phyloP scores from a whole-genome alignment of 1,140 invertebrate species.

The Alviniconcha marisindica region DNA sequence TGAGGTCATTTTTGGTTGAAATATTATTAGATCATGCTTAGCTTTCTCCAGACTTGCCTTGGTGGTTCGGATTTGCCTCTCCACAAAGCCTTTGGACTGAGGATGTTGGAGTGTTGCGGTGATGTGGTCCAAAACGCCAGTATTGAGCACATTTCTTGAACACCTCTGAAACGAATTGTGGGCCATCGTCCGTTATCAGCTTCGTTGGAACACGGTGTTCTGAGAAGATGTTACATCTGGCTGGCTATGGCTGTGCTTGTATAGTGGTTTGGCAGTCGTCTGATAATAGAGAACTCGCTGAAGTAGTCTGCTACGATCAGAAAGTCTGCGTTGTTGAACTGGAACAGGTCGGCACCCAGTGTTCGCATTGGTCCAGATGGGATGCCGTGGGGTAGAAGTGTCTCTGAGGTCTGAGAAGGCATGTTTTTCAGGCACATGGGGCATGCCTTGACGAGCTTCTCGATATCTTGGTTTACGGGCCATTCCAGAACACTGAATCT shows the following conservation, averaged over 20 bases:
- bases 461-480: constrained; percentile 75
- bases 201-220: constrained; percentile 26
- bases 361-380: constrained; percentile 29
- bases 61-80: constrained; percentile 43
- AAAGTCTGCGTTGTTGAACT: constrained; percentile 27
- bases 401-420: neutral
- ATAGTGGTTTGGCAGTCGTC: neutral
- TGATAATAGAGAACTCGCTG: constrained; percentile 31
- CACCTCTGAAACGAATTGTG: constrained; percentile 24
- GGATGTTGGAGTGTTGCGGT: constrained; percentile 43
- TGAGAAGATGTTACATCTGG: neutral
- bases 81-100: constrained; percentile 46
- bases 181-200: constrained; percentile 35
- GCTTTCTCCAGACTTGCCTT: constrained; percentile 40
- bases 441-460: too few relatives aligned
- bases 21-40: too few relatives aligned
- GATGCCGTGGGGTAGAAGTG: constrained; percentile 35
- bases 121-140: constrained; percentile 30
- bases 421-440: constrained; percentile 60
- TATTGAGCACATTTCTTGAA: constrained; percentile 27
- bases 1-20: too few relatives aligned
- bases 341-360: constrained; percentile 38
- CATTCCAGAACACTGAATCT: constrained; percentile 74
- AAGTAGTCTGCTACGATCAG: constrained; percentile 40
- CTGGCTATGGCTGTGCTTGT: neutral